Conservation (phyloP, 2,113 vertebrate species). For the Heterotis niloticus region DNA sequence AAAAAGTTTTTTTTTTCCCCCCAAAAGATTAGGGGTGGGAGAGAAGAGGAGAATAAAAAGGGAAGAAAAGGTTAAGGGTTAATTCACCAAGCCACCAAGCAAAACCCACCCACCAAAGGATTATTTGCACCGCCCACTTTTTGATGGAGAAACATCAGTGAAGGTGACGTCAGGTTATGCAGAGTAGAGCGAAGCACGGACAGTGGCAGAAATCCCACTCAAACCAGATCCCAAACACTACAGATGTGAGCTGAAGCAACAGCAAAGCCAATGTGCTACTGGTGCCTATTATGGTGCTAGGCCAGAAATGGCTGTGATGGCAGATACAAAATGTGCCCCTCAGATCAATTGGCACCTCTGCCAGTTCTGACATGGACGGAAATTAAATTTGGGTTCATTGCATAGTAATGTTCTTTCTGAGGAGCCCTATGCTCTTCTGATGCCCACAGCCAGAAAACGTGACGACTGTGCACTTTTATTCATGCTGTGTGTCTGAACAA, state of each 20-base stretch:
- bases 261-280: not conserved
- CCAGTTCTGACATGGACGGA: too few species aligned
- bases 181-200: not conserved
- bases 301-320: not conserved
- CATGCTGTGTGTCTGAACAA: too few species aligned
- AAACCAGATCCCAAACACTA: too few species aligned
- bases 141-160: slow-evolving; percentile 67
- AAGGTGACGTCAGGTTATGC: not conserved
- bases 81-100: slow-evolving; percentile 81
- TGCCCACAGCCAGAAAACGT: too few species aligned
- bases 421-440: too few species aligned
- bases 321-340: not conserved
- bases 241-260: too few species aligned
- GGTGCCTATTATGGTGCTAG: not conserved
- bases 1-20: slow-evolving; percentile 33
- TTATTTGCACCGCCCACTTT: slow-evolving; percentile 59
- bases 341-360: too few species aligned
- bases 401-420: too few species aligned
- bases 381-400: too few species aligned
- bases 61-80: slow-evolving; percentile 81
- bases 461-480: too few species aligned
- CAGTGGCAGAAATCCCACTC: not conserved
- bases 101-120: slow-evolving; percentile 72
- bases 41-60: slow-evolving; percentile 76
- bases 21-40: slow-evolving; percentile 58